Conservation (phyloP, 2,797 vertebrate species). For the Liasis olivaceus region DNA sequence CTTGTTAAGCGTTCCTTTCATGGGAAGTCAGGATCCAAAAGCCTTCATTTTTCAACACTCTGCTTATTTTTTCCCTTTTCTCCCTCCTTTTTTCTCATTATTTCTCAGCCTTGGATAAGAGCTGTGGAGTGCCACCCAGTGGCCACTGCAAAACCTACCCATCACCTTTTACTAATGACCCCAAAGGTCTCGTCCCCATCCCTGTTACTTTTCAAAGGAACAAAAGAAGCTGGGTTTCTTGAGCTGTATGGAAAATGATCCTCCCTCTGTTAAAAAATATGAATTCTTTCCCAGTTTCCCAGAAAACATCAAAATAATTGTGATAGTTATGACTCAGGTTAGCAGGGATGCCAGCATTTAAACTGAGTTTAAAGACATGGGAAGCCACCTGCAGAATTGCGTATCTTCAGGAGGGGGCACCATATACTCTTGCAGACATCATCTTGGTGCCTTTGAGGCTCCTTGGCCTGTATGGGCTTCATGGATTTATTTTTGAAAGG, state of each 20-base stretch:
- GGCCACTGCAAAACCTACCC: background rate
- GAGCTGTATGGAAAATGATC: background rate
- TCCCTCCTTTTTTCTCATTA: background rate
- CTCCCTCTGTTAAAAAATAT: background rate
- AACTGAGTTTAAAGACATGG: background rate
- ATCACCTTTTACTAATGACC: too few species aligned
- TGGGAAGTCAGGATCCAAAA: background rate
- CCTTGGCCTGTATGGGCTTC: too few species aligned
- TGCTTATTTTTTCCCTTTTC: background rate
- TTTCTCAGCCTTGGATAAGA: background rate
- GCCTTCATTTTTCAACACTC: background rate
- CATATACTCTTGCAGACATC: too few species aligned
- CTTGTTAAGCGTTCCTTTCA: background rate
- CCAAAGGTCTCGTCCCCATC: fast-evolving
- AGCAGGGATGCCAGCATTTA: background rate
- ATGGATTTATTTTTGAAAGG: too few species aligned
- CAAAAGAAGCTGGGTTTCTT: background rate
- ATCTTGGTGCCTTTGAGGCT: too few species aligned
- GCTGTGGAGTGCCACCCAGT: background rate
- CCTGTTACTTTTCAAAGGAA: background rate
- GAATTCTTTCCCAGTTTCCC: background rate
- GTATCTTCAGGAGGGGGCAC: too few species aligned
- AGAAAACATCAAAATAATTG: background rate
- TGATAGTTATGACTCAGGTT: too few species aligned
- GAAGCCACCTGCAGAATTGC: background rate